Conservation (phyloP, 2,888 invertebrate genomes). For the Chalcosyrphus nemorum region DNA sequence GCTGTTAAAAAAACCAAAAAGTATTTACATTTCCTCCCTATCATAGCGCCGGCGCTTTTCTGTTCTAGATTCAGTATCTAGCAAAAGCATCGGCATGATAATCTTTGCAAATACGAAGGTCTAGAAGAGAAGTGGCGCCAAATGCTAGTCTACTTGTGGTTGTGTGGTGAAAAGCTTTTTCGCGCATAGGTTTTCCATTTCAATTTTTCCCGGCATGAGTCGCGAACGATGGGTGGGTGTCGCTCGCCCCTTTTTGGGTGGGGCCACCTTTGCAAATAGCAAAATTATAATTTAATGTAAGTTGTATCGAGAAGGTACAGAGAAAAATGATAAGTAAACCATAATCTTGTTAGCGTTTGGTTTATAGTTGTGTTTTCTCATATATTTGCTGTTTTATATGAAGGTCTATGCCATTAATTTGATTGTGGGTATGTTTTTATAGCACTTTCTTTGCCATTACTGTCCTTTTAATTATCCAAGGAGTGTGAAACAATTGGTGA, state of each 20-base stretch:
- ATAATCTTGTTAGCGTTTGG: conserved; percentile 57
- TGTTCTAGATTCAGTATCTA: conserved; percentile 14
- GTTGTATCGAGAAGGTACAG: neutral
- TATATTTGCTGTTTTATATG: conserved; percentile 3
- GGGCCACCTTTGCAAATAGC: conserved; percentile 44
- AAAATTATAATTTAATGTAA: conserved; percentile 59
- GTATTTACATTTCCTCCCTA: neutral
- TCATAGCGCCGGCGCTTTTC: conserved; percentile 60
- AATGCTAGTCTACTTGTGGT: conserved; percentile 1
- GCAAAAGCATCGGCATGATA: conserved; percentile 17
- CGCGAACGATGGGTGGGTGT: neutral
- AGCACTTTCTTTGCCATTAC: neutral
- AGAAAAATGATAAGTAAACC: conserved; percentile 66
- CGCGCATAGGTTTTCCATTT: neutral
- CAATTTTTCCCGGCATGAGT: neutral
- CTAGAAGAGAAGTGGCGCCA: conserved; percentile 55
- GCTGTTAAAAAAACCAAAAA: neutral
- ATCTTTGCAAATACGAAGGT: conserved; percentile 27
- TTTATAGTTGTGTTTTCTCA: conserved; percentile 14
- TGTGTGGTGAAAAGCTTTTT: conserved; percentile 62
- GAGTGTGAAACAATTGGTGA: neutral
- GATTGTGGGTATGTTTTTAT: neutral
- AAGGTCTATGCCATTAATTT: neutral
- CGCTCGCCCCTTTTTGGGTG: conserved; percentile 27
- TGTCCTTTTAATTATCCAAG: neutral